A percentile compares a stretch with the other conserved stretches of the same genome.
Conservation (phyloP, 1,140 invertebrate species). For the Drosophila littoralis region DNA sequence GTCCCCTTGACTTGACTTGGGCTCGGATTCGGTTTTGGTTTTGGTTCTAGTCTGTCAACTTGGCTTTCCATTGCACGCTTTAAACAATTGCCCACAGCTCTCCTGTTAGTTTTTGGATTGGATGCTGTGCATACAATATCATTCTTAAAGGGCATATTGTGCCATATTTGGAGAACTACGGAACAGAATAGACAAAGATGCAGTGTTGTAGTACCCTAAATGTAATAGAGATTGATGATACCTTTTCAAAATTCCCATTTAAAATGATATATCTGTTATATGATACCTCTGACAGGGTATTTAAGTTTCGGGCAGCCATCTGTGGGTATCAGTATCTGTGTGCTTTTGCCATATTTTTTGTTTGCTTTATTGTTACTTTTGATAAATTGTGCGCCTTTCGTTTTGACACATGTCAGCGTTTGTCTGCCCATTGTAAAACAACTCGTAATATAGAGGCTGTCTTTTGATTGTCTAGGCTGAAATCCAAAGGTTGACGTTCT, state of each 20-base stretch:
- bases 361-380: slow-evolving; percentile 66
- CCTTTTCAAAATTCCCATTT: not conserved
- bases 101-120: slow-evolving; percentile 28
- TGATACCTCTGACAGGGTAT: slow-evolving; percentile 22
- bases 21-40: slow-evolving; percentile 40
- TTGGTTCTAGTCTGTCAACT: slow-evolving; percentile 38
- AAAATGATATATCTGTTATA: not conserved
- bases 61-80: slow-evolving; percentile 47
- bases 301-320: not conserved
- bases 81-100: slow-evolving; percentile 44
- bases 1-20: slow-evolving; percentile 57
- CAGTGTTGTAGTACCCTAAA: not conserved
- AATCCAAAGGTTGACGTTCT: slow-evolving; percentile 54
- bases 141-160: not conserved
- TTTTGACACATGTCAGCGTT: slow-evolving; percentile 80
- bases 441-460: slow-evolving; percentile 18
- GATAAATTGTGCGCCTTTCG: slow-evolving; percentile 76
- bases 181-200: not conserved
- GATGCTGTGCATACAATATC: not conserved
- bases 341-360: slow-evolving; percentile 27
- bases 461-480: slow-evolving; percentile 50
- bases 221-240: slow-evolving; percentile 3
- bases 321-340: not conserved
- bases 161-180: too few relatives aligned
- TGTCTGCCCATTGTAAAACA: slow-evolving; percentile 61